Evolutionary conservation across 2,113 vertebrate species (phyloP), one percentile per base, ranked within the genome.

Genomic region (Nanorana parkeri): DNA sequence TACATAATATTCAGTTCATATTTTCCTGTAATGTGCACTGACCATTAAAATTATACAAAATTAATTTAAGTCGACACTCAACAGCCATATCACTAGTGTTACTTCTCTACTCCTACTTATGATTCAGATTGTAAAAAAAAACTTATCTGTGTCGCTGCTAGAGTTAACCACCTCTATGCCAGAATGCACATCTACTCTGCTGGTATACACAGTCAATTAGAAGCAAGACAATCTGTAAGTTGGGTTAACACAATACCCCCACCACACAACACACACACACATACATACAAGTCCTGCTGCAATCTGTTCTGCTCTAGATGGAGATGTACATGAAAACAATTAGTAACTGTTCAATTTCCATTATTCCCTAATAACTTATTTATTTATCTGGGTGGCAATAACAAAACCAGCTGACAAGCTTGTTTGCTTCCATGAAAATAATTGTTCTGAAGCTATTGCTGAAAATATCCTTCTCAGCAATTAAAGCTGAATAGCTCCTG

Each of bases 371-470:
- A 66, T 77, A 54, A 52, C 36, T 5, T 66, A 54, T 77, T 75
- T 75, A 75, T 75, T 77, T 77, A 77, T 66, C 61, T 77, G 20
- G 52, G 60, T 82, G 47, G 68, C 0, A 67, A 64, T 83, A 66
- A 71, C 0, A 74, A 80, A 83, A 28, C 20, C n/a, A 84, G 64
- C 64, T 87, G 29, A 10, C 81, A 86, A 28, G n/a, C 21, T 17
- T 13, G 7, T 63, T 21, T 65, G 19, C 13, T 61, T 79, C 54
- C 64, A 61, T 85, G 78, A 84, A 77, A 86, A 78, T 21, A 61
- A 19, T 75, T 71, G 80, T 85, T 51, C 26, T 73, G 61, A n/a
- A 85, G 82, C 0, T 3, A 77, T n/a, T 77, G 60, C 41, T 52
- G 51, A 77, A 77, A 77, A 77, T 77, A 65, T 64, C 75, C 24